Evolutionary conservation across 2,113 vertebrate species (phyloP).

Genomic region (Kobus ellipsiprymnus): DNA sequence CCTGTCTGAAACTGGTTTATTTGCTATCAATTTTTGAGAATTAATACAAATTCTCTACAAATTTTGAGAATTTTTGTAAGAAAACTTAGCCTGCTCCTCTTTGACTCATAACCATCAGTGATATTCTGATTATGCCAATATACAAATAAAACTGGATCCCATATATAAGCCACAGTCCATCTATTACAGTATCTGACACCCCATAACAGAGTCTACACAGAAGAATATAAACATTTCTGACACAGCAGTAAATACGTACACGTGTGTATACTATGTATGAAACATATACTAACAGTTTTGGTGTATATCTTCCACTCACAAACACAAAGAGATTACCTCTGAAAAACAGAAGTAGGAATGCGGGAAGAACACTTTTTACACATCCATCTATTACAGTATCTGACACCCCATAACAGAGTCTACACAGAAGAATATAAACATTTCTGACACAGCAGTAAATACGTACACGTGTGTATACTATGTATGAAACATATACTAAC

Average conservation of each 20-base stretch:
- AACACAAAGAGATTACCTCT: not conserved
- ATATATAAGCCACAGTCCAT: not conserved
- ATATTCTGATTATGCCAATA: not conserved
- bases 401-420: not conserved
- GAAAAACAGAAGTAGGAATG: not conserved
- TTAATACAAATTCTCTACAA: not conserved
- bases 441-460: not conserved
- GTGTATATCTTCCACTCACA: not conserved
- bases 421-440: not conserved
- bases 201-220: not conserved
- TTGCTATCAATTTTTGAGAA: not conserved
- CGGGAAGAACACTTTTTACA: not conserved
- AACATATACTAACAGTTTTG: not conserved
- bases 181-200: not conserved
- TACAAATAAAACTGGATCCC: not conserved
- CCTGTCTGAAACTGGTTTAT: slow-evolving; percentile 20
- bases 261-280: not conserved
- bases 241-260: not conserved
- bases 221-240: not conserved
- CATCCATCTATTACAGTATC: not conserved
- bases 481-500: not conserved
- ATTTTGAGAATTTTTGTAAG: not conserved
- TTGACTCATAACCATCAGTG: not conserved
- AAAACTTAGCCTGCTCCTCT: not conserved
- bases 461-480: not conserved